phyloP scores from a whole-genome alignment of 2,113 vertebrate genomes.

The Himantopus leucocephalus region DNA sequence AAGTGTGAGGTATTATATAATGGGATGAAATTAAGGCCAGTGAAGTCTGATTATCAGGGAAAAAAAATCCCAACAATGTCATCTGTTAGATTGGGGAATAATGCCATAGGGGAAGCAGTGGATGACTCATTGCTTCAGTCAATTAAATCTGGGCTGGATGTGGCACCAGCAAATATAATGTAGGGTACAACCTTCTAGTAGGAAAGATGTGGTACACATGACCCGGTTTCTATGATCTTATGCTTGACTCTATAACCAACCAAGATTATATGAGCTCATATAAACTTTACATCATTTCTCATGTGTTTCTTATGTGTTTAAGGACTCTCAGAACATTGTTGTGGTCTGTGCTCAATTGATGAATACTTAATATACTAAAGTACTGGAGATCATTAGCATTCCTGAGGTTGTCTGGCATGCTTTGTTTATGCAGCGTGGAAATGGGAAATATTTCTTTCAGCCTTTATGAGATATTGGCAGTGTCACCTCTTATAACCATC shows the following conservation, averaged over 20 bases:
- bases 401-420: conserved; percentile 57
- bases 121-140: conserved; percentile 47
- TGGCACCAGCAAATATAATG: conserved; percentile 34
- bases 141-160: conserved; percentile 53
- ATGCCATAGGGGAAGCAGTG: background rate
- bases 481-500: conserved; percentile 66
- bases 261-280: conserved; percentile 50
- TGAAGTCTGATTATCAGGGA: conserved; percentile 41
- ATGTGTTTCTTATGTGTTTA: conserved; percentile 47
- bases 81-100: conserved; percentile 38
- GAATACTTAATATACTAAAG: conserved; percentile 55
- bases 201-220: background rate
- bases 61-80: conserved; percentile 27
- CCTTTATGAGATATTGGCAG: conserved; percentile 53
- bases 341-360: conserved; percentile 38
- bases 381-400: conserved; percentile 59
- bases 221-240: conserved; percentile 42
- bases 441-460: conserved; percentile 58
- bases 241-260: conserved; percentile 14
- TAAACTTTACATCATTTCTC: conserved; percentile 49
- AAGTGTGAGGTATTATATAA: conserved; percentile 63
- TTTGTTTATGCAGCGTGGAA: conserved; percentile 62
- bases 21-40: conserved; percentile 65
- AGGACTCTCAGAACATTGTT: conserved; percentile 40
- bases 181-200: conserved; percentile 1